phyloP scores from a whole-genome alignment of 1,140 invertebrate genomes.

The Drosophila asahinai region DNA sequence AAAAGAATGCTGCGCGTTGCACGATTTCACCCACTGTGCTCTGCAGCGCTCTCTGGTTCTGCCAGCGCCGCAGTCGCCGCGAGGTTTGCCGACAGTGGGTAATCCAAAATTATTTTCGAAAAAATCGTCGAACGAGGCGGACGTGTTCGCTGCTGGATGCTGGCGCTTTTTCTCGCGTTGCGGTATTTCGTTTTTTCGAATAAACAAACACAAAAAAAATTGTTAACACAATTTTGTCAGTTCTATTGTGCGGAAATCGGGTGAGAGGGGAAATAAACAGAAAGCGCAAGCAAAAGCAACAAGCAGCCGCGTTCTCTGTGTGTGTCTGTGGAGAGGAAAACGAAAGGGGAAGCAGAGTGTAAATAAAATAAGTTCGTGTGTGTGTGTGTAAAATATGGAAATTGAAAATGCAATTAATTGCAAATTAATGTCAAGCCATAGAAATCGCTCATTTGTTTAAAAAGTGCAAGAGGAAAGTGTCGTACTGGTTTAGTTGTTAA shows the following conservation, averaged over 20 bases:
- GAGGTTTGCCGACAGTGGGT: slow-evolving; percentile 5
- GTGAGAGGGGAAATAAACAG: slow-evolving; percentile 28
- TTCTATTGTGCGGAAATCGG: slow-evolving; percentile 40
- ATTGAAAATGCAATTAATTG: slow-evolving; percentile 58
- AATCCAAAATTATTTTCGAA: slow-evolving; percentile 17
- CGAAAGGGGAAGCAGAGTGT: slow-evolving; percentile 43
- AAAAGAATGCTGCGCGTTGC: neutral
- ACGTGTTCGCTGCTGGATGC: slow-evolving; percentile 48
- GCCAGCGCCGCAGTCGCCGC: slow-evolving; percentile 3
- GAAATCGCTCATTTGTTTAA: slow-evolving; percentile 57
- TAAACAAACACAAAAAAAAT: slow-evolving; percentile 31
- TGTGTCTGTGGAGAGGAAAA: slow-evolving; percentile 46
- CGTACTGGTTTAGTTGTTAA: slow-evolving; percentile 10
- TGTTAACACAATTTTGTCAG: slow-evolving; percentile 42
- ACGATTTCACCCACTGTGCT: slow-evolving; percentile 1
- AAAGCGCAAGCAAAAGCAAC: slow-evolving; percentile 55
- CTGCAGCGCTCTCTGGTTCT: neutral
- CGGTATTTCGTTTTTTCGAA: slow-evolving; percentile 26
- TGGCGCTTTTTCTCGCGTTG: slow-evolving; percentile 36
- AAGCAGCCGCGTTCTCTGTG: slow-evolving; percentile 33
- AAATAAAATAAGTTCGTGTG: slow-evolving; percentile 12
- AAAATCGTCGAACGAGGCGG: slow-evolving; percentile 39
- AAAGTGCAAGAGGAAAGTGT: slow-evolving; percentile 55
- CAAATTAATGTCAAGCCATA: slow-evolving; percentile 56
- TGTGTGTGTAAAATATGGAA: slow-evolving; percentile 41